A percentile compares a stretch with the other conserved stretches of the same genome.
phyloP scores from a whole-genome alignment of 2,113 vertebrate species.

The Xyliphius kryptos region DNA sequence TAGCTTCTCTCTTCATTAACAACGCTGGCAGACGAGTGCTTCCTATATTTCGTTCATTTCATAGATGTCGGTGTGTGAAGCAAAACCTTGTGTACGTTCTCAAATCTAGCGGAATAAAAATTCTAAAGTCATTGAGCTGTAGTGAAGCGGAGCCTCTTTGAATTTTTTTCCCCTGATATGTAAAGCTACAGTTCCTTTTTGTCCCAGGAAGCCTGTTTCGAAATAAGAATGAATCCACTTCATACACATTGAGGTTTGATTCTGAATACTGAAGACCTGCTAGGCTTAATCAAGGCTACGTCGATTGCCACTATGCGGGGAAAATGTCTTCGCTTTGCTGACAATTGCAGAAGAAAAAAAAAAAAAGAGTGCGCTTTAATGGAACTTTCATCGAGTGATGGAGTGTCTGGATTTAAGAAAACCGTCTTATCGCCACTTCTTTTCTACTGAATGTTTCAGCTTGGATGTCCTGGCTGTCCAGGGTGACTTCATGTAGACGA shows the following conservation, averaged over 20 bases:
- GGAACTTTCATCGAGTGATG: slow-evolving; percentile 1
- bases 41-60: too few species aligned
- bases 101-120: too few species aligned
- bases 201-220: too few species aligned
- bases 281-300: slow-evolving; percentile 16
- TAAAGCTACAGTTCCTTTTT: neutral
- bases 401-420: slow-evolving; percentile 3
- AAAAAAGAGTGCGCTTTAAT: slow-evolving; percentile 14
- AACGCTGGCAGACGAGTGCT: slow-evolving; percentile 5
- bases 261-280: neutral
- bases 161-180: too few species aligned
- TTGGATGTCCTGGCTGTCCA: too few species aligned
- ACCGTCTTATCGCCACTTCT: neutral
- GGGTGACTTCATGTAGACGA: slow-evolving; percentile 2
- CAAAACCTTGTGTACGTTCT: too few species aligned
- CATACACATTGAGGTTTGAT: neutral
- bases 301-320: slow-evolving; percentile 11
- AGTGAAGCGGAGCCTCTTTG: too few species aligned
- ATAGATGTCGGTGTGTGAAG: slow-evolving; percentile 10
- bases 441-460: too few species aligned
- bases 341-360: neutral
- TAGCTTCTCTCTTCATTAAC: slow-evolving; percentile 23
- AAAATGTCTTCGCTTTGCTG: slow-evolving; percentile 1
- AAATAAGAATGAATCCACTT: neutral
- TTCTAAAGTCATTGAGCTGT: too few species aligned